Percentiles rank a stretch among this genome's conserved stretches.
These are phyloP conservation scores for Ectropis grisescens DNA, from an alignment of 1,140 invertebrate species.

Conservation along the genomic window DNA sequence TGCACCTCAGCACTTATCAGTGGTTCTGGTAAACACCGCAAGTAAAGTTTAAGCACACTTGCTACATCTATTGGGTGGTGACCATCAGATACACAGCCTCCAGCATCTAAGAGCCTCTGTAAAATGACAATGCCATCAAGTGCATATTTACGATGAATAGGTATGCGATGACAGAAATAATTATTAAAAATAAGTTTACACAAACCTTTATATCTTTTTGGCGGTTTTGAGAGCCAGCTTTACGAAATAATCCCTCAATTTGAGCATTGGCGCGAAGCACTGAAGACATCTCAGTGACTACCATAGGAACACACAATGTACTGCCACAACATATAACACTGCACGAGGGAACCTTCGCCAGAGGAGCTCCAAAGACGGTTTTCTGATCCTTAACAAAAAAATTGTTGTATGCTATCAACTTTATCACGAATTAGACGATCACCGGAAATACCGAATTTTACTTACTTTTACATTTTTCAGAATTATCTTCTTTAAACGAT, in stretches of 20 bases:
- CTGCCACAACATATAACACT: conserved; percentile 73
- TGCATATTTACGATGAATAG: not conserved
- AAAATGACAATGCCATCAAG: conserved; percentile 30
- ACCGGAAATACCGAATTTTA: conserved; percentile 6
- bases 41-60: conserved; percentile 85
- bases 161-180: too few relatives aligned
- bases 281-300: conserved; percentile 80
- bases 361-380: conserved; percentile 74
- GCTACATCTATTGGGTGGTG: conserved; percentile 86
- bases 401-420: not conserved
- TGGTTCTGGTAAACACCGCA: conserved; percentile 85
- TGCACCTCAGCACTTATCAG: conserved; percentile 78
- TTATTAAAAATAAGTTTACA: not conserved
- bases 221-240: conserved; percentile 83
- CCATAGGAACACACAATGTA: conserved; percentile 79
- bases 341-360: conserved; percentile 69
- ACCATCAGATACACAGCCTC: conserved; percentile 73
- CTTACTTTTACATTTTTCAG: conserved; percentile 68
- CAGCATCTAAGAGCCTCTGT: conserved; percentile 75
- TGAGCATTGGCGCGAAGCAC: conserved; percentile 77
- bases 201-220: conserved; percentile 84
- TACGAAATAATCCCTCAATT: conserved; percentile 87
- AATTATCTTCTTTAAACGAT: conserved; percentile 73
- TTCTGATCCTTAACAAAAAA: conserved; percentile 49
- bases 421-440: not conserved